These are phyloP conservation scores for Chrysaora quinquecirrha DNA, from an alignment of 30 jellyfish, hydroid and myxozoan species.

Conservation along the genomic window DNA sequence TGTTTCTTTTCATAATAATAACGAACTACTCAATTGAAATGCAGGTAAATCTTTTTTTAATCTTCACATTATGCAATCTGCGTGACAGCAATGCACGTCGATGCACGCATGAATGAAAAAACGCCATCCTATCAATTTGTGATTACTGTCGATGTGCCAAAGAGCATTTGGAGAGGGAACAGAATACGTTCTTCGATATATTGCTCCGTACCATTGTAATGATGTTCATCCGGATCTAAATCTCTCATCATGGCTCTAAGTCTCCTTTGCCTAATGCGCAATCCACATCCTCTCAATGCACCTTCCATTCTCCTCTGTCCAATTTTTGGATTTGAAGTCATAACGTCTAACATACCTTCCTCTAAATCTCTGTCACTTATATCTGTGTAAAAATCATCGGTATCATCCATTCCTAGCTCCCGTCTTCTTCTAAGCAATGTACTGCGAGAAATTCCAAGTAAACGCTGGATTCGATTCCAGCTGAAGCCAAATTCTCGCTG, in stretches of 20 bases:
- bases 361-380: not conserved
- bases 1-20: no score
- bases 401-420: no score
- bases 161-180: not conserved
- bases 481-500: no score
- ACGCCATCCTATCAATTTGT: not conserved
- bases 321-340: not conserved
- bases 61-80: no score
- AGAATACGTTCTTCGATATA: not conserved
- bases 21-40: no score
- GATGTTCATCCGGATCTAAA: slow-evolving; percentile 6
- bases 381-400: no score
- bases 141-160: not conserved
- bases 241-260: not conserved
- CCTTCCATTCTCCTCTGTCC: slow-evolving; percentile 15
- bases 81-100: no score
- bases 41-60: no score
- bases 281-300: slow-evolving; percentile 14
- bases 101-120: not conserved
- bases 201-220: not conserved
- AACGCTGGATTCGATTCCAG: no score
- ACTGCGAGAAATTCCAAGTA: no score
- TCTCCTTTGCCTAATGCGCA: not conserved
- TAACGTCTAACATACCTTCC: not conserved
- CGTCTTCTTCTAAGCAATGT: no score